A percentile compares a stretch with the other conserved stretches of the same genome.
These are phyloP conservation scores for Anguilla obscura DNA, from an alignment of 2,797 vertebrate species.

Conservation along the genomic window DNA sequence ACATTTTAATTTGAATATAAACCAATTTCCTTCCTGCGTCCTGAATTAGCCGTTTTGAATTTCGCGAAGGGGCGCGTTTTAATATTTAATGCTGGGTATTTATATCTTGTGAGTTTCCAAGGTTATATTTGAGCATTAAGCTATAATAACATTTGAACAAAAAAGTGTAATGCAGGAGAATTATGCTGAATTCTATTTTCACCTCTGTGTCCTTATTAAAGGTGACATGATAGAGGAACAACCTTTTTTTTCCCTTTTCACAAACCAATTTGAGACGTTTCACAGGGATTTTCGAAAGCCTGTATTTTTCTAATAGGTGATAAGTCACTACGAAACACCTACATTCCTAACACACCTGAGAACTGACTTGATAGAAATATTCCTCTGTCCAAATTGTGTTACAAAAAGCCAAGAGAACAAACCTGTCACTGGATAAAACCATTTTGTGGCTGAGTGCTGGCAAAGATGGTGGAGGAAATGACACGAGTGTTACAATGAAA, in stretches of 20 bases:
- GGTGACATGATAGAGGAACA: conserved; percentile 17
- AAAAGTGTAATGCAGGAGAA: conserved; percentile 49
- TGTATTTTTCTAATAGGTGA: conserved; percentile 36
- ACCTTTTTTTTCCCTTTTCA: conserved; percentile 22
- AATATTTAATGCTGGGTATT: conserved; percentile 60
- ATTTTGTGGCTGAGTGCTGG: neutral
- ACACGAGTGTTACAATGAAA: too few species aligned
- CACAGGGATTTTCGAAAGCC: conserved; percentile 29
- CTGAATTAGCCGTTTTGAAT: conserved; percentile 53
- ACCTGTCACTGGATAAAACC: conserved; percentile 20
- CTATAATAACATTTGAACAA: conserved; percentile 57
- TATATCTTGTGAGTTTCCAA: conserved; percentile 51
- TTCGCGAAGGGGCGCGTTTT: conserved; percentile 42
- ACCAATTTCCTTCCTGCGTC: conserved; percentile 48
- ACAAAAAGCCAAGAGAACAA: conserved; percentile 17
- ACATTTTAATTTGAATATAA: conserved; percentile 67
- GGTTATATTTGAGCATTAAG: conserved; percentile 60
- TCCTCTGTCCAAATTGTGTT: neutral
- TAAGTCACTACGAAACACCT: conserved; percentile 22
- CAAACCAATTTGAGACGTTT: conserved; percentile 31
- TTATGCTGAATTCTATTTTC: conserved; percentile 37
- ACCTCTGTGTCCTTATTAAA: conserved; percentile 29
- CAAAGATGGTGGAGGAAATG: neutral
- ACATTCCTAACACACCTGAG: too few species aligned
- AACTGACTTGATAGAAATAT: conserved; percentile 24